Conservation (phyloP, 2,888 invertebrate species). For the Stenchaetothrips biformis region DNA sequence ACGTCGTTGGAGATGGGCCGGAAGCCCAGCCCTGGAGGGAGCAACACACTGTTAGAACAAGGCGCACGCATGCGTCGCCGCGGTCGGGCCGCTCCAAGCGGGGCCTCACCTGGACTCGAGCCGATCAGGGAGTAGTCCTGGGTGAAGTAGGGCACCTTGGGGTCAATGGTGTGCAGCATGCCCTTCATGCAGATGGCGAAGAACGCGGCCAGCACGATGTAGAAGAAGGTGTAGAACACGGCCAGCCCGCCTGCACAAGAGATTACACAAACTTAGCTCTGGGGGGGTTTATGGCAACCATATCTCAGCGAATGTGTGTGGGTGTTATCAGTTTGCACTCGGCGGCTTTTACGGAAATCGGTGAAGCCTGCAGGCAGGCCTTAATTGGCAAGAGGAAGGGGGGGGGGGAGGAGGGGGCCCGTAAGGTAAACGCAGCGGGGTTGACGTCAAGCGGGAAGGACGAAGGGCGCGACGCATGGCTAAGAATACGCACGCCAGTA, state of each 20-base stretch:
- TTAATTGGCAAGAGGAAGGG: too few species aligned
- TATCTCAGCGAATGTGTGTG: background rate
- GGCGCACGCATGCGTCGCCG: background rate
- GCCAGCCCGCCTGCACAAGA: slow-evolving; percentile 69
- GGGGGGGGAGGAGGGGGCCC: background rate
- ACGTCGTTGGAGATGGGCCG: slow-evolving; percentile 53
- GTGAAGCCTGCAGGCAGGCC: too few species aligned
- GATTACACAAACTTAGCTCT: slow-evolving; percentile 33
- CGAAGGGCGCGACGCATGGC: slow-evolving; percentile 38
- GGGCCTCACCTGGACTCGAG: slow-evolving; percentile 57
- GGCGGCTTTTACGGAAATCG: too few species aligned
- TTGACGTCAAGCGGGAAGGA: background rate
- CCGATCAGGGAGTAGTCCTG: slow-evolving; percentile 74
- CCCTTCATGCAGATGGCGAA: slow-evolving; percentile 84
- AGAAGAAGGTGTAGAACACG: slow-evolving; percentile 84
- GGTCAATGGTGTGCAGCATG: slow-evolving; percentile 64
- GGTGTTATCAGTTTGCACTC: background rate
- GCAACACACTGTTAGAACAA: slow-evolving; percentile 13
- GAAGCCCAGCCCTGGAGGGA: slow-evolving; percentile 57
- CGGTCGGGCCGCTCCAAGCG: background rate
- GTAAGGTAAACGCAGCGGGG: background rate
- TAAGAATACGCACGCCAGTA: slow-evolving; percentile 40
- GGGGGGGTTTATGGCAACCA: background rate
- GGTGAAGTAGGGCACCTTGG: slow-evolving; percentile 68
- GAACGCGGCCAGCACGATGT: slow-evolving; percentile 72